Percentiles rank a stretch among this genome's conserved stretches.
These are phyloP conservation scores for Pomatorhinus ruficollis DNA, from an alignment of 2,113 vertebrate genomes.

Conservation along the genomic window DNA sequence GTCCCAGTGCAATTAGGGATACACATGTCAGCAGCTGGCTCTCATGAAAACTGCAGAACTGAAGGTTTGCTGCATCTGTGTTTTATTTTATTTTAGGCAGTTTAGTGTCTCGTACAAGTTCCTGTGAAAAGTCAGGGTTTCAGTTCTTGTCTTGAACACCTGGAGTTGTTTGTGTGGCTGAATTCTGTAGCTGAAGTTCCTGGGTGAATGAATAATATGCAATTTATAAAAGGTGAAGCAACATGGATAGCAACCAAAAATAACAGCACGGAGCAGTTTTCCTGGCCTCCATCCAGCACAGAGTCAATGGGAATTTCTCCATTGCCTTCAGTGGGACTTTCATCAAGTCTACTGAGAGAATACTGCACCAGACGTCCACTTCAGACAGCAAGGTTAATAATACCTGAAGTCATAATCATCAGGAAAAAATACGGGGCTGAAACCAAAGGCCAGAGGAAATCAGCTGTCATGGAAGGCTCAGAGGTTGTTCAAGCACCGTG, in stretches of 20 bases:
- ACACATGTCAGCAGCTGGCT: constrained; percentile 4
- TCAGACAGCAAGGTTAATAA: not conserved
- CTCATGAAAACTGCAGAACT: constrained; percentile 15
- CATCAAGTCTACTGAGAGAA: not conserved
- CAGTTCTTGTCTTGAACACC: not conserved
- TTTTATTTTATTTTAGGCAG: not conserved
- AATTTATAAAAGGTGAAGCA: constrained; percentile 38
- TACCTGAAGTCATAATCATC: not conserved
- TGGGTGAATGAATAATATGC: constrained; percentile 8
- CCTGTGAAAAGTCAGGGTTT: not conserved
- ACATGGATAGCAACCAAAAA: not conserved
- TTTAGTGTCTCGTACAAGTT: not conserved
- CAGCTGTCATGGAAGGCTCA: not conserved
- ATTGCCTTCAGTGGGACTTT: not conserved
- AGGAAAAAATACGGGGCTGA: not conserved
- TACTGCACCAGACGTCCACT: not conserved
- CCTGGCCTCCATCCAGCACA: not conserved
- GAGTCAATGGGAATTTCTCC: not conserved
- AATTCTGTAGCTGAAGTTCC: not conserved
- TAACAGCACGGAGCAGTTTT: not conserved
- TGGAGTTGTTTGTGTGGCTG: not conserved
- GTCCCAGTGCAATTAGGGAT: constrained; percentile 21
- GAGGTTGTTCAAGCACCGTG: not conserved
- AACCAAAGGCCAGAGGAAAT: not conserved
- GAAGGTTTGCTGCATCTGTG: not conserved